Evolutionary conservation across 2,113 vertebrate genomes (phyloP).

Genomic region (Ibidorhyncha struthersii): DNA sequence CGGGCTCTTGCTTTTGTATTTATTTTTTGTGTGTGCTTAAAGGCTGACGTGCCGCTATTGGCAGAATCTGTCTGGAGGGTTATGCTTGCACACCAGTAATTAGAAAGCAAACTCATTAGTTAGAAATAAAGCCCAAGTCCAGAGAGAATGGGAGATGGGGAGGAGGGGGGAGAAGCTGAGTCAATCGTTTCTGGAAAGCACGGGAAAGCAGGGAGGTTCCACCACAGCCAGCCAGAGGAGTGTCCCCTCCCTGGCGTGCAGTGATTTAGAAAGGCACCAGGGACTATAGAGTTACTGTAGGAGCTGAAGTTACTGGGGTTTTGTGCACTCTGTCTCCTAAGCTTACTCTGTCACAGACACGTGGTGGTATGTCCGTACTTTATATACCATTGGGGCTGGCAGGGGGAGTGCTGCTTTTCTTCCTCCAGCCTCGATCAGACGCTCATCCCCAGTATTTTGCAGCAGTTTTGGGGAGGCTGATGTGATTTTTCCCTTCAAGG

Average conservation of each 20-base stretch:
- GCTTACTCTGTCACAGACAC: background rate
- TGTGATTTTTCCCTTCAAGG: background rate
- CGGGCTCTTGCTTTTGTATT: background rate
- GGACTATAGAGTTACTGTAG: background rate
- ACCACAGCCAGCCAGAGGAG: background rate
- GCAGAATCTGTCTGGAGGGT: background rate
- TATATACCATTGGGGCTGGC: background rate
- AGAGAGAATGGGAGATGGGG: background rate
- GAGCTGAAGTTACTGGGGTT: background rate
- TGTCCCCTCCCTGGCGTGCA: background rate
- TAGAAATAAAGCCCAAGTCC: background rate
- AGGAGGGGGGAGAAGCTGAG: background rate
- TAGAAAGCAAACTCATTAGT: slow-evolving; percentile 4
- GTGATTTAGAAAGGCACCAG: background rate
- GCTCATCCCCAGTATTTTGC: background rate
- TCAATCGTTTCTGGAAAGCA: background rate
- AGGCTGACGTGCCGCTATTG: background rate
- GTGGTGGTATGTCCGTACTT: background rate
- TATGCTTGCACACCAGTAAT: background rate
- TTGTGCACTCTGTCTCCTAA: background rate
- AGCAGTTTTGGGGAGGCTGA: background rate
- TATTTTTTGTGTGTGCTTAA: background rate
- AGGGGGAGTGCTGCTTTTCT: background rate
- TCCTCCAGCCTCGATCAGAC: background rate
- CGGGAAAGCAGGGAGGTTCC: background rate